phyloP scores from a whole-genome alignment of 2,888 invertebrate species.

The Allophyes oxyacanthae region DNA sequence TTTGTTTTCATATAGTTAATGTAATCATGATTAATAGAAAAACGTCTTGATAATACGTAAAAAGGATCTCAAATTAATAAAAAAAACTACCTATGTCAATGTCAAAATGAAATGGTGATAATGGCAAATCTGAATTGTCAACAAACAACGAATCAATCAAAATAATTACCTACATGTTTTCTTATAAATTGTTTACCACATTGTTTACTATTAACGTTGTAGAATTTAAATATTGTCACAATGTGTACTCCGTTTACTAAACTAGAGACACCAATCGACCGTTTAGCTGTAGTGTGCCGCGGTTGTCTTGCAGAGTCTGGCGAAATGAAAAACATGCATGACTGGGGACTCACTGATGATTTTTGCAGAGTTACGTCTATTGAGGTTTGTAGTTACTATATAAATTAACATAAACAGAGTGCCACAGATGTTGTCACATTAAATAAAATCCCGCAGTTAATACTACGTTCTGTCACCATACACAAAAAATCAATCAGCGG shows the following conservation, averaged over 20 bases:
- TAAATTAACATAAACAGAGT: too few species aligned
- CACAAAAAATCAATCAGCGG: too few species aligned
- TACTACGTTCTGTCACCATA: too few species aligned
- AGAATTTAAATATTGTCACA: conserved; percentile 21
- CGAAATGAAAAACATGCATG: conserved; percentile 81
- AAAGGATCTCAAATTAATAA: conserved; percentile 17
- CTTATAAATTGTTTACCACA: too few species aligned
- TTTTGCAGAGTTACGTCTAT: conserved; percentile 73
- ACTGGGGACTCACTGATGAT: conserved; percentile 75
- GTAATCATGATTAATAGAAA: too few species aligned
- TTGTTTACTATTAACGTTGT: not conserved
- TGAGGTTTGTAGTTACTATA: conserved; percentile 62
- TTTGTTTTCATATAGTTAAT: too few species aligned
- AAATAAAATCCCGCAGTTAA: too few species aligned
- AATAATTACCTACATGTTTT: too few species aligned
- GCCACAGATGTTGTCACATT: too few species aligned
- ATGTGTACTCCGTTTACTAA: conserved; percentile 67
- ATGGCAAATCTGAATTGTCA: too few species aligned
- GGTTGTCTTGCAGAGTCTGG: conserved; percentile 76
- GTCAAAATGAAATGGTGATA: too few species aligned
- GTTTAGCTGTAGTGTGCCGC: conserved; percentile 71
- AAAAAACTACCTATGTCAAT: conserved; percentile 1
- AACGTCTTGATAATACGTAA: conserved; percentile 3
- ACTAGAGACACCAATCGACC: conserved; percentile 59
- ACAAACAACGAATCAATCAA: too few species aligned